Conservation (phyloP, 1,140 invertebrate genomes). For the Eumeta japonica region DNA sequence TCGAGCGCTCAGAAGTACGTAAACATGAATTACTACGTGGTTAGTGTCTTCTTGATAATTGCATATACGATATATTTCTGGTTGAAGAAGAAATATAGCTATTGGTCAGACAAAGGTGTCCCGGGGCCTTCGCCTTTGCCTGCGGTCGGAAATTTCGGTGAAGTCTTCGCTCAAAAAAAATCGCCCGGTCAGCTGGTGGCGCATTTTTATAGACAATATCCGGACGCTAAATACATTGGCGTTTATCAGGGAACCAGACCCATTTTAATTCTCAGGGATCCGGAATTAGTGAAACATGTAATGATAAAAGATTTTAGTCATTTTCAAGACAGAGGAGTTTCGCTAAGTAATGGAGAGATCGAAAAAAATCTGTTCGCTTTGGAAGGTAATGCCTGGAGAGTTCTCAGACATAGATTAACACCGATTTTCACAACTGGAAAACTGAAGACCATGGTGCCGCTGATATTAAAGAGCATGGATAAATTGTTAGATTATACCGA, state of each 20-base stretch:
- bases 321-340: slow-evolving; percentile 52
- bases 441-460: slow-evolving; percentile 57
- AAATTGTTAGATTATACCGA: slow-evolving; percentile 27
- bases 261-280: slow-evolving; percentile 54
- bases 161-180: slow-evolving; percentile 13
- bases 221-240: slow-evolving; percentile 30
- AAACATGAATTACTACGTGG: no score
- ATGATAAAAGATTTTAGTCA: slow-evolving; percentile 60
- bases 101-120: slow-evolving; percentile 20
- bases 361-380: slow-evolving; percentile 45
- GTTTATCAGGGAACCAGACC: slow-evolving; percentile 43
- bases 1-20: no score
- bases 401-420: slow-evolving; percentile 54
- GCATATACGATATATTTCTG: slow-evolving; percentile 13
- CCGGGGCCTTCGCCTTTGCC: slow-evolving; percentile 12
- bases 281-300: slow-evolving; percentile 62
- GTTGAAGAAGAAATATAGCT: slow-evolving; percentile 17
- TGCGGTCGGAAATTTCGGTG: slow-evolving; percentile 19
- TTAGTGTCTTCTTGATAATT: no score
- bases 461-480: slow-evolving; percentile 29
- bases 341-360: slow-evolving; percentile 53
- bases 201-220: slow-evolving; percentile 20
- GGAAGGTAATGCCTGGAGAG: slow-evolving; percentile 57
- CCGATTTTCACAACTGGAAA: slow-evolving; percentile 62
- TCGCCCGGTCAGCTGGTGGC: slow-evolving; percentile 12